A percentile compares a stretch with the other conserved stretches of the same genome.
These are phyloP conservation scores for Zaprionus capensis DNA, from an alignment of 1,140 invertebrate genomes.

Conservation along the genomic window DNA sequence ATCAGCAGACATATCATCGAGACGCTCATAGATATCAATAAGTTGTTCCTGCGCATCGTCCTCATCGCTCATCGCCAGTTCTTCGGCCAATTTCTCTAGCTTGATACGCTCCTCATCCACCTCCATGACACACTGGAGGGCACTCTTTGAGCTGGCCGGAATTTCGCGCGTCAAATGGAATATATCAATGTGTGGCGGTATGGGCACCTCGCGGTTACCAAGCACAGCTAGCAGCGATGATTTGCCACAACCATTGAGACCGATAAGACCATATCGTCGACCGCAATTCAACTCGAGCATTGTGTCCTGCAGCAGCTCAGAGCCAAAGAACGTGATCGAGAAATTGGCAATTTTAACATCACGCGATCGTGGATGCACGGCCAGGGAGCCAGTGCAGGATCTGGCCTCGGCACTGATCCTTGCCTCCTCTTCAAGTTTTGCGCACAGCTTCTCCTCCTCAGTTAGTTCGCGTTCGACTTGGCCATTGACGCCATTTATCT, in stretches of 20 bases:
- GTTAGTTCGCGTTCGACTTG: constrained; percentile 84
- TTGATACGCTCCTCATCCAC: constrained; percentile 97
- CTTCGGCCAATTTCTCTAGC: constrained; percentile 96
- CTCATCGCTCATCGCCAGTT: constrained; percentile 93
- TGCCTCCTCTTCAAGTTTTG: constrained; percentile 95
- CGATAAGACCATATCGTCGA: constrained; percentile 97
- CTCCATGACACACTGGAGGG: constrained; percentile 98
- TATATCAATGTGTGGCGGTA: constrained; percentile 98
- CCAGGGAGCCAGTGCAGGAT: constrained; percentile 96
- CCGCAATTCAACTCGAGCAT: constrained; percentile 98
- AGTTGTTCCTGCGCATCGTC: constrained; percentile 97
- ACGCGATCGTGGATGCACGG: constrained; percentile 96
- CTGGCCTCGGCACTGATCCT: constrained; percentile 96
- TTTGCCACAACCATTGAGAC: constrained; percentile 98
- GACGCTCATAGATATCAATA: constrained; percentile 98
- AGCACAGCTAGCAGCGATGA: constrained; percentile 96
- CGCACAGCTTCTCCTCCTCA: constrained; percentile 91
- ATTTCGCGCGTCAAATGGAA: constrained; percentile 98
- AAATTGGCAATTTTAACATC: constrained; percentile 99
- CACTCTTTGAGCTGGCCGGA: constrained; percentile 96
- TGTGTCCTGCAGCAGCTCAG: constrained; percentile 97
- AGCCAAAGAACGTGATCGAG: constrained; percentile 99
- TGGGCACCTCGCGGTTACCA: constrained; percentile 97
- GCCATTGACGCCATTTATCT: constrained; percentile 83
- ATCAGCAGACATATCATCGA: constrained; percentile 98